phyloP scores from a whole-genome alignment of 1,140 invertebrate genomes.

The Lucilia sericata region DNA sequence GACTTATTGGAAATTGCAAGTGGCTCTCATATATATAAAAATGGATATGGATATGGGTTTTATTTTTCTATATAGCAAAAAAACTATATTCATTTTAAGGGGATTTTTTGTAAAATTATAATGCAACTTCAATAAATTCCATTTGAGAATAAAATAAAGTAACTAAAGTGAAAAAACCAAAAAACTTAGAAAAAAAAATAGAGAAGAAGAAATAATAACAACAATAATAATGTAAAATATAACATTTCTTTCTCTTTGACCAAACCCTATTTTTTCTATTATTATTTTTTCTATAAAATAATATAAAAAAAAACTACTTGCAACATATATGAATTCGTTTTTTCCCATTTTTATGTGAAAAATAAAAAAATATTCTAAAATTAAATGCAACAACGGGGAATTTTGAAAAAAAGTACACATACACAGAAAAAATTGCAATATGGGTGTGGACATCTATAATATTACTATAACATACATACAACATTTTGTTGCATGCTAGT shows the following conservation, averaged over 20 bases:
- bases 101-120: constrained; percentile 9
- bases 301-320: background rate
- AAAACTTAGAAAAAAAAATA: background rate
- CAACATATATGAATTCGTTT: no score
- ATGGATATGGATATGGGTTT: no score
- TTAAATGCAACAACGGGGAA: constrained; percentile 33
- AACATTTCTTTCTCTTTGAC: constrained; percentile 6
- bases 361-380: background rate
- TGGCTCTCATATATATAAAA: no score
- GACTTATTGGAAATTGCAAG: no score
- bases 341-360: no score
- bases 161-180: background rate
- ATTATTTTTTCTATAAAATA: background rate
- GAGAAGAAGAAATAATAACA: background rate
- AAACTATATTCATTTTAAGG: background rate
- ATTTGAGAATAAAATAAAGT: constrained; percentile 9
- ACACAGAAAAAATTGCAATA: constrained; percentile 17
- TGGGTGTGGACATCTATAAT: background rate
- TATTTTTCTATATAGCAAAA: no score
- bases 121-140: constrained; percentile 24
- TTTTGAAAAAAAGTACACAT: background rate
- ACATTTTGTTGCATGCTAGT: background rate
- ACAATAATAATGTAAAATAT: background rate
- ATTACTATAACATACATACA: background rate
- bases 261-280: background rate